Conservation (phyloP, 2,113 vertebrate species). For the Scolopax mira region DNA sequence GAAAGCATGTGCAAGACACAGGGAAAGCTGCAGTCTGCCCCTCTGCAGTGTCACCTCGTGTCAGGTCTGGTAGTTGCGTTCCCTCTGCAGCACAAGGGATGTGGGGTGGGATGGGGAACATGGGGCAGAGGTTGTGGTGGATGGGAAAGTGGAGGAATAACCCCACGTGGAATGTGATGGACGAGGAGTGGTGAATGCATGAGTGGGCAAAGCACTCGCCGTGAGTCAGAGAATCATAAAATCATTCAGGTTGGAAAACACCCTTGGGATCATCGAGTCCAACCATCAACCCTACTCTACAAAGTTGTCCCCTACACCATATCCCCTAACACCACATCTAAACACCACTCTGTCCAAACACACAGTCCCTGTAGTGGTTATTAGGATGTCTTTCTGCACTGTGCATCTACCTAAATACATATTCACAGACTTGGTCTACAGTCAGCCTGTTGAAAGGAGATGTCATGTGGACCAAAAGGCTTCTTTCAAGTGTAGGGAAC, state of each 20-base stretch:
- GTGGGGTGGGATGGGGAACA: not conserved
- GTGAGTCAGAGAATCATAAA: too few relatives aligned
- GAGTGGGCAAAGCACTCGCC: rapidly evolving
- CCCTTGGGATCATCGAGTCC: too few relatives aligned
- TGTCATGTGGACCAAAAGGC: not conserved
- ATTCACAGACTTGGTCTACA: not conserved
- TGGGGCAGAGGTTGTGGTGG: rapidly evolving
- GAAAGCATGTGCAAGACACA: not conserved
- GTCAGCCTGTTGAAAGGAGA: not conserved
- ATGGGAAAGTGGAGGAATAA: not conserved
- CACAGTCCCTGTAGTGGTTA: not conserved
- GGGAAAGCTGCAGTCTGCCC: not conserved
- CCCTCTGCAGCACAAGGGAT: not conserved
- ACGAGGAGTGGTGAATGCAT: not conserved
- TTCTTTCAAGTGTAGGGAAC: not conserved
- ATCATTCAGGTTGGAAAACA: too few relatives aligned
- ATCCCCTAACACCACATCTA: too few relatives aligned
- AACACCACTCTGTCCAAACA: not conserved
- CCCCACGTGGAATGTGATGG: rapidly evolving
- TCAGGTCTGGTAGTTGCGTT: not conserved
- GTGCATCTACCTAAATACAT: not conserved
- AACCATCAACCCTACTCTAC: too few relatives aligned
- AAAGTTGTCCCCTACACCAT: too few relatives aligned
- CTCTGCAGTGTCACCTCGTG: not conserved
- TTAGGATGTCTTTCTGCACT: not conserved